A percentile compares a stretch with the other conserved stretches of the same genome.
Evolutionary conservation across 2,113 vertebrate genomes (phyloP).

Genomic region (Penelope pileata): DNA sequence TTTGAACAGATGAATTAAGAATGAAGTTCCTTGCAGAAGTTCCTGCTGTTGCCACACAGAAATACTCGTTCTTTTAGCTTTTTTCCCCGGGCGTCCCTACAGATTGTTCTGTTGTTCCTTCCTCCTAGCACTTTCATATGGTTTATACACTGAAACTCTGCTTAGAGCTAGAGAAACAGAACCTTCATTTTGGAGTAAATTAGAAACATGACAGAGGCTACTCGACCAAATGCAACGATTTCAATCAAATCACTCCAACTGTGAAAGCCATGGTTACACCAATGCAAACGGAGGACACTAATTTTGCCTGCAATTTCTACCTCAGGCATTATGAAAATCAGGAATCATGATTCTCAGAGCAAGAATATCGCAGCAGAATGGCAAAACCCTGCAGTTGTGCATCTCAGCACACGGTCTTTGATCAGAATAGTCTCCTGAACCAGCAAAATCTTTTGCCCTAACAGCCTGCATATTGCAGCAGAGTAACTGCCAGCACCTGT

Average conservation of each 20-base stretch:
- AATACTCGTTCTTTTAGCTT: background rate
- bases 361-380: rapidly evolving
- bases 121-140: background rate
- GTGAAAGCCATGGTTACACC: background rate
- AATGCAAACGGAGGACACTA: background rate
- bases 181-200: background rate
- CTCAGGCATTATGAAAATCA: background rate
- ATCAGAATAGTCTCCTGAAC: background rate
- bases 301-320: background rate
- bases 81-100: background rate
- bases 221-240: background rate
- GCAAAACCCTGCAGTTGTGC: background rate
- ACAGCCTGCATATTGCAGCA: background rate
- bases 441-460: background rate
- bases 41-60: background rate
- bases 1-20: background rate
- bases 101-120: background rate
- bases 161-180: background rate
- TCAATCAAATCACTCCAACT: background rate
- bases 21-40: background rate
- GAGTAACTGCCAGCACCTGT: background rate
- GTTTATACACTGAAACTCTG: background rate
- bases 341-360: background rate
- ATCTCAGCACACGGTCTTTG: background rate
- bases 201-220: background rate